phyloP scores from a whole-genome alignment of 2,797 vertebrate species.

The Lacerta agilis region DNA sequence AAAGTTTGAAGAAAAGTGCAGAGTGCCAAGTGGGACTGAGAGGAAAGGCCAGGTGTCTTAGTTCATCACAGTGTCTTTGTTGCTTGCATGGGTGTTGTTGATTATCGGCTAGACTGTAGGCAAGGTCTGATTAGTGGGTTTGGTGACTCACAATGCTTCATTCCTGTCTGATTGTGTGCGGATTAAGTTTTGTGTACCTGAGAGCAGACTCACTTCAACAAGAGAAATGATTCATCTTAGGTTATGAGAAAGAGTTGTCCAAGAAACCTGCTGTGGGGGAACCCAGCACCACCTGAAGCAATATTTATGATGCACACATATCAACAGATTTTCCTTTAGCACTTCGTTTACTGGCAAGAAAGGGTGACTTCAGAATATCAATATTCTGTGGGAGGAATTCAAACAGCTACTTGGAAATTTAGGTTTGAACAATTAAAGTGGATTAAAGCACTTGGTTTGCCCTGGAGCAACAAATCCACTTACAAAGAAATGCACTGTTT shows the following conservation, averaged over 20 bases:
- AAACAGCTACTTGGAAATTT: too few species aligned
- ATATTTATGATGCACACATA: too few species aligned
- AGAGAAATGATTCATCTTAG: conserved; percentile 46
- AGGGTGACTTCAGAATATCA: too few species aligned
- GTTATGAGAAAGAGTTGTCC: conserved; percentile 43
- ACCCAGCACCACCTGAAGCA: conserved; percentile 8
- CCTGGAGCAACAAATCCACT: too few species aligned
- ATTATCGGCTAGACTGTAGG: conserved; percentile 44
- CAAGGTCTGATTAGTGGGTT: conserved; percentile 42
- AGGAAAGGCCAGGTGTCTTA: neutral
- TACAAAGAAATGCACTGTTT: too few species aligned
- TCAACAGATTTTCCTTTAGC: neutral
- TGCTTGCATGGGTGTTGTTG: conserved; percentile 43
- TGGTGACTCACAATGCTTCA: conserved; percentile 52
- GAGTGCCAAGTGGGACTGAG: conserved; percentile 24
- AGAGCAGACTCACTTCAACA: conserved; percentile 35
- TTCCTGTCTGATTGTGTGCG: conserved; percentile 41
- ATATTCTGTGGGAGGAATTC: too few species aligned
- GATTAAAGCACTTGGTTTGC: too few species aligned
- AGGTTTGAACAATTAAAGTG: too few species aligned
- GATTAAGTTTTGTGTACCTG: conserved; percentile 53
- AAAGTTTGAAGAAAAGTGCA: neutral
- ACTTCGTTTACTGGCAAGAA: neutral
- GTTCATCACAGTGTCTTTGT: conserved; percentile 25
- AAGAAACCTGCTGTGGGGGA: conserved; percentile 50